Conservation (phyloP, 2,797 vertebrate species). For the Crotalus adamanteus region DNA sequence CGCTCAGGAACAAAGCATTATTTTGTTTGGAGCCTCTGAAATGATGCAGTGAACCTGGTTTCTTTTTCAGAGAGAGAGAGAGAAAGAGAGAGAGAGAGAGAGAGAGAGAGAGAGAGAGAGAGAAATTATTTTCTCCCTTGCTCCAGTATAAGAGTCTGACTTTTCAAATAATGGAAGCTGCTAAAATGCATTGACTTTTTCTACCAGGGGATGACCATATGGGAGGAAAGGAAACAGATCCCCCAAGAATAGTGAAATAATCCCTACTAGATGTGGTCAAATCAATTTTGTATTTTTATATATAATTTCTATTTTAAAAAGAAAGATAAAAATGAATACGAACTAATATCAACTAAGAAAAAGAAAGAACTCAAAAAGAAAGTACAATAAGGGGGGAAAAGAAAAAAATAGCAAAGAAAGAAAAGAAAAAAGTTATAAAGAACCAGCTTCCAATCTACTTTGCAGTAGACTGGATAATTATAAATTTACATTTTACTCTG, state of each 20-base stretch:
- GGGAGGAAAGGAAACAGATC: not conserved
- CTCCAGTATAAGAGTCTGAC: constrained; percentile 21
- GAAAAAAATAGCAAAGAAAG: not conserved
- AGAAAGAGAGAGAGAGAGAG: constrained; percentile 52
- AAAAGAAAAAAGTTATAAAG: not conserved
- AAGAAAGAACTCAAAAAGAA: not conserved
- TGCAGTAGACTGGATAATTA: not conserved
- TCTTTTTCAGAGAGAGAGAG: constrained; percentile 51
- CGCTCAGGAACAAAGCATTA: constrained; percentile 70
- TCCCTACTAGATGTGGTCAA: not conserved
- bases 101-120: constrained; percentile 55
- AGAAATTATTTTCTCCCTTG: constrained; percentile 22
- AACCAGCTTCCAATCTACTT: not conserved
- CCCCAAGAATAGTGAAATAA: constrained; percentile 19
- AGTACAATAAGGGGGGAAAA: not conserved
- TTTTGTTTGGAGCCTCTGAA: constrained; percentile 68
- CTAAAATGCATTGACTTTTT: constrained; percentile 28
- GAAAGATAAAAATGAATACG: not conserved
- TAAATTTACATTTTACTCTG: not conserved
- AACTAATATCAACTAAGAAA: not conserved
- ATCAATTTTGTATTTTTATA: not conserved
- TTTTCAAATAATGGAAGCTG: constrained; percentile 42
- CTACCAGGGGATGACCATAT: constrained; percentile 30
- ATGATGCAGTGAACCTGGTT: constrained; percentile 67
- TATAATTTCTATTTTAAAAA: not conserved